Evolutionary conservation across 2,113 vertebrate species (phyloP).

Genomic region (Miniopterus natalensis): DNA sequence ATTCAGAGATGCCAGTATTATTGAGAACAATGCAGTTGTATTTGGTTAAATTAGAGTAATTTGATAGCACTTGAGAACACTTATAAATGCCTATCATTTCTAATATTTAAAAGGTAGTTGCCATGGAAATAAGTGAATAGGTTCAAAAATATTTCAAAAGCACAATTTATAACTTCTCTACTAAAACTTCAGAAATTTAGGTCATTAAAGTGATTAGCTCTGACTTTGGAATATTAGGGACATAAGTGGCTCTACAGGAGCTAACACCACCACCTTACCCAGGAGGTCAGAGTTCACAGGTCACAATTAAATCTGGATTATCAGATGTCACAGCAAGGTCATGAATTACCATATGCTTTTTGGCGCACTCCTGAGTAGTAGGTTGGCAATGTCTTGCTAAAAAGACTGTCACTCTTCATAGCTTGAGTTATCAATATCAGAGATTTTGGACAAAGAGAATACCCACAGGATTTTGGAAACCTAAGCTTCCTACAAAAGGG

Average conservation of each 20-base stretch:
- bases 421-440: not conserved
- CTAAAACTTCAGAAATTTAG: not conserved
- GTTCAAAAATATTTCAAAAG: not conserved
- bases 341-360: constrained; percentile 71
- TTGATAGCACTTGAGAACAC: constrained; percentile 10
- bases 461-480: not conserved
- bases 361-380: constrained; percentile 54
- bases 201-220: not conserved
- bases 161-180: not conserved
- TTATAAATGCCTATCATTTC: not conserved
- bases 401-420: constrained; percentile 67
- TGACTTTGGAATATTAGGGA: constrained; percentile 43
- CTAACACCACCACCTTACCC: constrained; percentile 41
- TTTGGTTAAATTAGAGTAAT: constrained; percentile 17
- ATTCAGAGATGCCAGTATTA: not conserved
- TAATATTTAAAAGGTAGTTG: not conserved
- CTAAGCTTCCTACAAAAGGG: not conserved
- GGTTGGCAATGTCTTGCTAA: constrained; percentile 76
- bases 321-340: constrained; percentile 74
- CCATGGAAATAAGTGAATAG: constrained; percentile 45
- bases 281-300: constrained; percentile 77
- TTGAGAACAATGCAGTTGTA: not conserved
- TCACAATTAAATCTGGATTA: constrained; percentile 79
- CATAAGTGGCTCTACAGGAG: constrained; percentile 63
- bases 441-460: not conserved